Base-by-base conservation (phyloP, 2,113 vertebrate species). In the Hydropotes inermis region DNA sequence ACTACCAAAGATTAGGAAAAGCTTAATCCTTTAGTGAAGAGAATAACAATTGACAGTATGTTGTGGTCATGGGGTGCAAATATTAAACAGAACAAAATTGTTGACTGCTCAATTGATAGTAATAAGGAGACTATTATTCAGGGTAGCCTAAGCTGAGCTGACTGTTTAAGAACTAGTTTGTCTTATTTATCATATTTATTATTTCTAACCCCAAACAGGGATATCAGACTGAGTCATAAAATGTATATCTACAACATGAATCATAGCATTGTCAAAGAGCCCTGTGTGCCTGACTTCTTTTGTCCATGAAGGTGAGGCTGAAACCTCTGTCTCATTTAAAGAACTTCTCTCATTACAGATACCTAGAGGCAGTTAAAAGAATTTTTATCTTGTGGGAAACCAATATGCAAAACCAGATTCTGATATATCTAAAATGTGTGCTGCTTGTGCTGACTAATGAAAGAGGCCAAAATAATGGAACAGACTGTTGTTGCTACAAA, bases 321-420 rank as follows among this genome's bases (percentile, higher is more conserved):
- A 70, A 43, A 27, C 15, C 15, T 79, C 30, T 85, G 28, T 61
- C 93, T 94, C 82, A 47, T 47, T 85, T 88, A 45, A 90, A 91
- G 33, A 92, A 10, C 27, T 79, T n/a, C 14, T 84, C 6, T 55
- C 25, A 58, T 64, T 30, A 52, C 12, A 84, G 47, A 84, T 85
- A 79, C 33, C 43, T 87, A 70, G 10, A 84, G 47, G 52, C 7
- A 87, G 4, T 83, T 86, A n/a, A 91, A 96, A 93, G 6, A 16
- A 86, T 70, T 89, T 94, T 50, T 60, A 6, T 36, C 67, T 94
- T 89, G 23, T 54, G 47, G 76, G 88, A 79, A 98, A 81, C 50
- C 21, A 82, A 5, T 93, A 99, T 97, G 99, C 99, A 6, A 99
- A 99, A 99, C 99, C 99, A 1, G 99, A 99, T 97, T 99, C 99